Evolutionary conservation across 2,797 vertebrate genomes (phyloP), one percentile per base, ranked within the genome.

Genomic region (Chanos chanos): DNA sequence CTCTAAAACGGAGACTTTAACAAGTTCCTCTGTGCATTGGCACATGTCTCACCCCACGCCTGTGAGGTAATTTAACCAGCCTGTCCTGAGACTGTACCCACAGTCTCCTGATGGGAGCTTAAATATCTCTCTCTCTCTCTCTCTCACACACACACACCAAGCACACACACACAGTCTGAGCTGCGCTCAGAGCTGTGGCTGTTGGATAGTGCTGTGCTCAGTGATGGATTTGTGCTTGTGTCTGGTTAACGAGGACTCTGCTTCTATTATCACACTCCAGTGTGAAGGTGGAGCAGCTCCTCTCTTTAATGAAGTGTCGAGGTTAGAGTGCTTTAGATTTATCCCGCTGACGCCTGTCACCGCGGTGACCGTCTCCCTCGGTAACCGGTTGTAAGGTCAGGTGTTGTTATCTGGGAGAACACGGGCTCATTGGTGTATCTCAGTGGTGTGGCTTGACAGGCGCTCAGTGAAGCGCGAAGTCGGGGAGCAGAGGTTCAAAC

Each of bases 301-400:
- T 68, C 75, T 65, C 63, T 92, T 90, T 92, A 94, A 93, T 93
- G 92, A 92, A 92, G 90, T 90, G 88, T 91, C 88, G 87, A 82
- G 87, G 62, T 64, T 69, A 83, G 18, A 79, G 85, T 83, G 89
- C 85, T 84, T 86, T 88, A 87, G 87, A 88, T 89, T 90, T 89
- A 89, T 90, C 89, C 89, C 85, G 21, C 81, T 83, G 50, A 49
- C 65, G 68, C 56, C 84, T 82, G 74, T 51, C 82, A 82, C 65
- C 61, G 64, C 77, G 76, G 84, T 78, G 81, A 60, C 30, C 50
- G 44, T 52, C 58, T 78, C 84, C 86, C 81, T 86, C 87, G 85
- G 90, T 80, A 91, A 90, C 88, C 87, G 86, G 89, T 88, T 88
- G 84, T 92, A 86, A 91, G 94, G 94, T 96, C 92, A 93, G 93